Percentiles rank a stretch among this genome's conserved stretches.
Evolutionary conservation across 2,113 vertebrate genomes (phyloP).

Genomic region (Bubalus kerabau): DNA sequence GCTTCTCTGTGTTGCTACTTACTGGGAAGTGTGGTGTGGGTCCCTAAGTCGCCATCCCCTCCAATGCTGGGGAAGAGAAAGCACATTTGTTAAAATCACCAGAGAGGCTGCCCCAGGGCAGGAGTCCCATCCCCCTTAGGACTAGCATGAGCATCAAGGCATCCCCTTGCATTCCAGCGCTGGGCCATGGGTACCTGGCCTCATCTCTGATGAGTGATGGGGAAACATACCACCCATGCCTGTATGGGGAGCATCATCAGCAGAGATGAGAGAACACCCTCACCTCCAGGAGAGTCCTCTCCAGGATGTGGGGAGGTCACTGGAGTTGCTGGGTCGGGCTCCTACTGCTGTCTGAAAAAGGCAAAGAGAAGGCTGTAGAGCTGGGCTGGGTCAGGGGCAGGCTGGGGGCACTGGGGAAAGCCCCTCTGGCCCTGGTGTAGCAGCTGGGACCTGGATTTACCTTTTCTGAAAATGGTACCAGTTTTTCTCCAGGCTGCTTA

Average conservation of each 20-base stretch:
- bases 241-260: neutral
- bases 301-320: conserved; percentile 76
- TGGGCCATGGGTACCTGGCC: too few species aligned
- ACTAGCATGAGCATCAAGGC: neutral
- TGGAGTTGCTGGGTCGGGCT: conserved; percentile 78
- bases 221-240: neutral
- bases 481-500: neutral
- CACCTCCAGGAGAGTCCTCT: conserved; percentile 94
- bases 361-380: neutral
- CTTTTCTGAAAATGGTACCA: neutral
- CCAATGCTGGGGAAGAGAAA: conserved; percentile 84
- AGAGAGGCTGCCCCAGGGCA: neutral
- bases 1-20: conserved; percentile 70
- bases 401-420: neutral
- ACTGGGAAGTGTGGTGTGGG: conserved; percentile 92
- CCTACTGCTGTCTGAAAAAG: conserved; percentile 85
- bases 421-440: too few species aligned
- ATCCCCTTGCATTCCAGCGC: neutral
- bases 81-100: neutral
- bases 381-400: rapidly evolving
- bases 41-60: conserved; percentile 87
- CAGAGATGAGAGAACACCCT: conserved; percentile 38
- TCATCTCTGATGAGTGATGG: neutral
- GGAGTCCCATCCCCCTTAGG: neutral
- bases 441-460: too few species aligned